These are phyloP conservation scores for Drosophila pruinosa DNA, from an alignment of 1,140 invertebrate species.

Conservation along the genomic window DNA sequence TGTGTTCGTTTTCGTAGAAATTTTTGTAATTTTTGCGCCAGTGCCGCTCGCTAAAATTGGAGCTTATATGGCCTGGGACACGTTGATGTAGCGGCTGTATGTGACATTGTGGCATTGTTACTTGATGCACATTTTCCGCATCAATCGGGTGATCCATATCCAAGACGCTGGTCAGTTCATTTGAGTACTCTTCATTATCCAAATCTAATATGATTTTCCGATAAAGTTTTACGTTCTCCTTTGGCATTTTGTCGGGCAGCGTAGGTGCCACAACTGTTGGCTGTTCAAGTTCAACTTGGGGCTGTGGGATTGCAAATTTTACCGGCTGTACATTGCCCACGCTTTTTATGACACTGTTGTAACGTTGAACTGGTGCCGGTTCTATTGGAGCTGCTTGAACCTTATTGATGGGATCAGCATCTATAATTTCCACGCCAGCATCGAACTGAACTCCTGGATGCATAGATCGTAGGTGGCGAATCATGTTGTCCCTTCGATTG, in stretches of 20 bases:
- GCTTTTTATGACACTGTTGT: conserved; percentile 71
- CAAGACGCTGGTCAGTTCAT: conserved; percentile 29
- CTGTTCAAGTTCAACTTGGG: neutral
- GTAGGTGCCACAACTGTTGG: neutral
- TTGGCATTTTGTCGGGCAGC: conserved; percentile 39
- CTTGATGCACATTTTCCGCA: neutral
- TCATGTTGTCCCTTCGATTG: conserved; percentile 86
- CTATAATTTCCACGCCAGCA: conserved; percentile 38
- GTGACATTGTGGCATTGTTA: conserved; percentile 2
- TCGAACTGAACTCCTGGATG: conserved; percentile 83
- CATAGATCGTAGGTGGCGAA: conserved; percentile 86
- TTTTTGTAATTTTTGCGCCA: conserved; percentile 71
- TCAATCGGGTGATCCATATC: conserved; percentile 31
- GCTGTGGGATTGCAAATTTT: conserved; percentile 2
- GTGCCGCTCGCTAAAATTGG: conserved; percentile 66
- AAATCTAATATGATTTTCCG: conserved; percentile 73
- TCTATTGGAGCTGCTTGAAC: neutral
- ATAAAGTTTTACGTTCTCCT: conserved; percentile 70
- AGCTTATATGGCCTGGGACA: conserved; percentile 23
- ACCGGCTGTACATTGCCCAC: conserved; percentile 74
- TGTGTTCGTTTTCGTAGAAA: conserved; percentile 59
- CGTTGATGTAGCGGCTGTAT: conserved; percentile 16
- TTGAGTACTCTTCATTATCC: conserved; percentile 66
- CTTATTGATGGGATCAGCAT: neutral
- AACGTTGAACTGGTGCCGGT: conserved; percentile 12